phyloP scores from a whole-genome alignment of 1,140 invertebrate species.

The Schlechtendalia chinensis region DNA sequence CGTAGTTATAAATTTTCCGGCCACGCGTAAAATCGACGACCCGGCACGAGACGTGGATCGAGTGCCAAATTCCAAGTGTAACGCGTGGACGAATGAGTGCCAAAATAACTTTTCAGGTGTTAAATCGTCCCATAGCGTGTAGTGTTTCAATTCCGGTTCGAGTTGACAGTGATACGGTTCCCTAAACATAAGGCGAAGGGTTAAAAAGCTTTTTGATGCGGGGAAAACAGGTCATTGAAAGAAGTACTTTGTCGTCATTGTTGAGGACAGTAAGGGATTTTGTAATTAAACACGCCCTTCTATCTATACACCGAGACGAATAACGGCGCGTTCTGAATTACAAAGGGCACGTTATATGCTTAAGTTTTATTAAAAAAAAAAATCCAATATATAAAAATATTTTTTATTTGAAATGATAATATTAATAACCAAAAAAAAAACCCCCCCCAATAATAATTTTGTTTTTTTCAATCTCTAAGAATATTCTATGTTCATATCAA shows the following conservation, averaged over 20 bases:
- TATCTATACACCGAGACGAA: not conserved
- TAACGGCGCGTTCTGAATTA: not conserved
- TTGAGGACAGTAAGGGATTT: not conserved
- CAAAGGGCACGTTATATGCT: not conserved
- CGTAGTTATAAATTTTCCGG: too few species aligned
- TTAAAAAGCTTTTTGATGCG: not conserved
- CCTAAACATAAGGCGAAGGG: too few species aligned
- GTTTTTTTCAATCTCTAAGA: too few species aligned
- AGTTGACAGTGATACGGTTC: not conserved
- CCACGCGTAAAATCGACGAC: too few species aligned
- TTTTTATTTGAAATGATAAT: not conserved
- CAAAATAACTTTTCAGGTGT: not conserved
- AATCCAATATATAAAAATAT: not conserved
- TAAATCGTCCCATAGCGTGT: not conserved
- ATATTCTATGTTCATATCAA: too few species aligned
- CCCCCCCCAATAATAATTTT: too few species aligned
- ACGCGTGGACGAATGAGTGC: not conserved
- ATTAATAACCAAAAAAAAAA: too few species aligned
- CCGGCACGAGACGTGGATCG: too few species aligned
- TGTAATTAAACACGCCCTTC: not conserved
- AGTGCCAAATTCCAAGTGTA: not conserved
- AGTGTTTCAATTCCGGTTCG: not conserved
- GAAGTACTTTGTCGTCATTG: not conserved
- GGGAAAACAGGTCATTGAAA: not conserved
- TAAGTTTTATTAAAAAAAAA: not conserved